Evolutionary conservation across 2,113 vertebrate species (phyloP).

Genomic region (Ceratotherium simum): DNA sequence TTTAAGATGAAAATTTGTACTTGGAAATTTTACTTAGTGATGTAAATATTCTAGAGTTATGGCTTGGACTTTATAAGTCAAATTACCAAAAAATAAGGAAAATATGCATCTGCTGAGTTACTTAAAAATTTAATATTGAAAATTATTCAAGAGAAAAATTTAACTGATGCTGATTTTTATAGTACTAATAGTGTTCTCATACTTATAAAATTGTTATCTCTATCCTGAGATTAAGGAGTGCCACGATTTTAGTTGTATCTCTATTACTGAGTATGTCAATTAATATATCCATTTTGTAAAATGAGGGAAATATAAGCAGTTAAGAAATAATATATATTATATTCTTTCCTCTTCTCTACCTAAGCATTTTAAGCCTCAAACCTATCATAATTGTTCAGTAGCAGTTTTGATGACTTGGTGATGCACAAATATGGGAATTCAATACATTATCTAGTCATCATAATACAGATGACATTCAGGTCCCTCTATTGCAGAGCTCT

Average conservation of each 20-base stretch:
- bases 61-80: constrained; percentile 72
- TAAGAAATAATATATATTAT: neutral
- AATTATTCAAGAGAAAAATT: constrained; percentile 65
- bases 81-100: constrained; percentile 74
- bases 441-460: neutral
- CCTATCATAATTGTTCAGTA: neutral
- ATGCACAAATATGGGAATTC: neutral
- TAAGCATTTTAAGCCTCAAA: constrained; percentile 16
- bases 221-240: constrained; percentile 70
- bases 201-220: constrained; percentile 65
- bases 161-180: constrained; percentile 55
- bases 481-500: neutral
- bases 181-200: constrained; percentile 29
- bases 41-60: constrained; percentile 72
- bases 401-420: neutral
- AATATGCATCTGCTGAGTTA: constrained; percentile 44
- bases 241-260: neutral
- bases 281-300: constrained; percentile 8
- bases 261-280: neutral
- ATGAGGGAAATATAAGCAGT: constrained; percentile 9
- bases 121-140: constrained; percentile 67
- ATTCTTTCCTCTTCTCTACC: neutral
- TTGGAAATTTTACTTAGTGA: constrained; percentile 76
- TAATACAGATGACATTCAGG: neutral
- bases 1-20: constrained; percentile 80